Percentiles rank a stretch among this genome's conserved stretches.
Evolutionary conservation across 2,888 invertebrate genomes (phyloP).

Genomic region (Meiosimyza decipiens): DNA sequence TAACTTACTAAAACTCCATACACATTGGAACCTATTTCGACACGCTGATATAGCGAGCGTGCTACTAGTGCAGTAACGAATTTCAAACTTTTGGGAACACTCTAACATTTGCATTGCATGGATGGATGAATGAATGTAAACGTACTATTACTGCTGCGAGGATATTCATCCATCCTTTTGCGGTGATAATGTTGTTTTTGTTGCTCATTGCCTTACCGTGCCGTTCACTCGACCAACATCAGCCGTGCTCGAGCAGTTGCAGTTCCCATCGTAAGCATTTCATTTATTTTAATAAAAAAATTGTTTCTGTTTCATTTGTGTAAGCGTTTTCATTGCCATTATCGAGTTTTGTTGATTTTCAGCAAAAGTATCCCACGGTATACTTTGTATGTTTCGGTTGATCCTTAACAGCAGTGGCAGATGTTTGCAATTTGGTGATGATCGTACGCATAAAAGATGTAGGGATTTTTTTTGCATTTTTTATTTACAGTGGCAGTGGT

Average conservation of each 20-base stretch:
- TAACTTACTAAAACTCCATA: too few relatives aligned
- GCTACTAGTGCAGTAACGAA: too few relatives aligned
- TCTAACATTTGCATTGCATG: too few relatives aligned
- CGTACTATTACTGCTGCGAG: too few relatives aligned
- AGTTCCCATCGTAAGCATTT: slow-evolving; percentile 62
- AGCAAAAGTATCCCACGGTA: slow-evolving; percentile 63
- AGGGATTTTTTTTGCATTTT: slow-evolving; percentile 42
- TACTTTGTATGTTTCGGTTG: slow-evolving; percentile 41
- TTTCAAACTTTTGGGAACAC: too few relatives aligned
- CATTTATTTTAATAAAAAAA: slow-evolving; percentile 26
- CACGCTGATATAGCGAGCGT: too few relatives aligned
- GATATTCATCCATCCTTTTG: too few relatives aligned
- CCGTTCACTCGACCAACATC: not conserved
- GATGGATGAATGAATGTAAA: too few relatives aligned
- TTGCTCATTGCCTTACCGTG: not conserved
- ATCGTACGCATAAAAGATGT: slow-evolving; percentile 38
- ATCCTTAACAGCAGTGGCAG: slow-evolving; percentile 52
- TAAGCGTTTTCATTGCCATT: not conserved
- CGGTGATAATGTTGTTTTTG: too few relatives aligned
- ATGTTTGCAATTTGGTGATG: slow-evolving; percentile 60
- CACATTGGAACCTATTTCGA: too few relatives aligned
- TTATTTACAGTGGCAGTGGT: slow-evolving; percentile 42
- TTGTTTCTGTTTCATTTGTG: slow-evolving; percentile 34
- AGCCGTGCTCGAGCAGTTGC: slow-evolving; percentile 53
- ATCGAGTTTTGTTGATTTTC: slow-evolving; percentile 40